These are phyloP conservation scores for Pitta sordida DNA, from an alignment of 2,113 vertebrate species.

Conservation along the genomic window DNA sequence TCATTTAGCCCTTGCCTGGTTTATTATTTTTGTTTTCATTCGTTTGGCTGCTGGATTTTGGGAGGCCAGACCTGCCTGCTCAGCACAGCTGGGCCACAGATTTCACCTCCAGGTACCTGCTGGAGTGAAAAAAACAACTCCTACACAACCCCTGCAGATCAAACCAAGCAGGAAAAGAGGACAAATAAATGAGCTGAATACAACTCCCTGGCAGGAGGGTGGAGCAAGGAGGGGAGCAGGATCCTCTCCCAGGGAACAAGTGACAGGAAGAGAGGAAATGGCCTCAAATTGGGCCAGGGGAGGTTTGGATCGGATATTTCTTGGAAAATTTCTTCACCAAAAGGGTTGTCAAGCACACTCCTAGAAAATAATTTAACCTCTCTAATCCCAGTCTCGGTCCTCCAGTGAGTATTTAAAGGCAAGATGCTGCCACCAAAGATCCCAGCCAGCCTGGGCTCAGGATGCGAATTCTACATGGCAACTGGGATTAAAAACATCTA, in stretches of 20 bases:
- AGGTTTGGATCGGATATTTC: background rate
- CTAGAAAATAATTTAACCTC: background rate
- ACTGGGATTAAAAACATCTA: constrained; percentile 8
- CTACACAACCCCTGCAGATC: background rate
- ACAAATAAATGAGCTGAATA: background rate
- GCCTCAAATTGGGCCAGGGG: background rate
- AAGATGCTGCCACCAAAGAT: background rate
- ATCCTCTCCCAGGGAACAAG: background rate
- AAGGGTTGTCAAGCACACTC: background rate
- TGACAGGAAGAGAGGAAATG: accelerated
- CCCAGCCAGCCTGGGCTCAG: accelerated
- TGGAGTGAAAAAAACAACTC: background rate
- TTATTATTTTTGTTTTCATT: background rate
- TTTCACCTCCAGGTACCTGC: background rate
- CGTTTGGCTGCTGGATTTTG: background rate
- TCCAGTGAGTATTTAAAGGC: background rate
- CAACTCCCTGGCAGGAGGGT: background rate
- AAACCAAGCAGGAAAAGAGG: background rate
- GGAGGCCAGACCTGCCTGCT: background rate
- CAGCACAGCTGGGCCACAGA: background rate
- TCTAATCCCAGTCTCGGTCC: background rate
- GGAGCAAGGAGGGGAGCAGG: background rate
- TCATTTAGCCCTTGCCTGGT: background rate
- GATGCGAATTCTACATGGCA: background rate
- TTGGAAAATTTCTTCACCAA: background rate